Evolutionary conservation across 2,888 invertebrate genomes (phyloP).

Genomic region (Auanema freiburgensis): DNA sequence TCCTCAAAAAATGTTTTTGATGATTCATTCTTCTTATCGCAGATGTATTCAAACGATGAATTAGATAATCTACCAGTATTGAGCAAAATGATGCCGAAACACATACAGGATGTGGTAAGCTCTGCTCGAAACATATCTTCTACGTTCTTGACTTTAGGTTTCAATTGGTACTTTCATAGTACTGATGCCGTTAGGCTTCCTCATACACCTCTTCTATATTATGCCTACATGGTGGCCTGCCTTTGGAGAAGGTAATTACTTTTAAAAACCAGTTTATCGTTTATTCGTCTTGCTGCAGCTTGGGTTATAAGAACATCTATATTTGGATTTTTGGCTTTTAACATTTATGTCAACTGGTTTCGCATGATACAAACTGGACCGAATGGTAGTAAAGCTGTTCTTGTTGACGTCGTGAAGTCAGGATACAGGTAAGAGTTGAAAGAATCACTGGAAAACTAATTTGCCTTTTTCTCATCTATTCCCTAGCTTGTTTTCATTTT

Average conservation of each 20-base stretch:
- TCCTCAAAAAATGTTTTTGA: too few species aligned
- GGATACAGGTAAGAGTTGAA: slow-evolving; percentile 30
- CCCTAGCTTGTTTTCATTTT: too few species aligned
- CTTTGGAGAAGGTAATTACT: slow-evolving; percentile 14
- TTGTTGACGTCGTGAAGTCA: slow-evolving; percentile 42
- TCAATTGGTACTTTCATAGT: slow-evolving; percentile 48
- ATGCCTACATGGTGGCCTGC: slow-evolving; percentile 49
- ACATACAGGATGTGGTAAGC: too few species aligned
- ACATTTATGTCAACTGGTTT: slow-evolving; percentile 50
- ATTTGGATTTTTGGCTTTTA: slow-evolving; percentile 37
- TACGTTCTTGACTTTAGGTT: slow-evolving; percentile 27
- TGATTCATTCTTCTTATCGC: too few species aligned
- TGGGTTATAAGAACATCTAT: slow-evolving; percentile 39
- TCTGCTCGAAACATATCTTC: too few species aligned
- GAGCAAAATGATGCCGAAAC: too few species aligned
- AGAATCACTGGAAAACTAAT: background rate
- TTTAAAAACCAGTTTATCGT: background rate
- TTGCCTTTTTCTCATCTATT: too few species aligned
- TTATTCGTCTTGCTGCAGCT: background rate
- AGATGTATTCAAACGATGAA: too few species aligned
- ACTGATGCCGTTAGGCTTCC: slow-evolving; percentile 48
- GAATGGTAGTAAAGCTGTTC: slow-evolving; percentile 46
- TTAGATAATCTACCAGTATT: too few species aligned
- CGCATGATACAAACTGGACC: slow-evolving; percentile 53
- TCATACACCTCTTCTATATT: slow-evolving; percentile 50